Evolutionary conservation across 2,113 vertebrate genomes (phyloP).

Genomic region (Grammomys dolichurus): DNA sequence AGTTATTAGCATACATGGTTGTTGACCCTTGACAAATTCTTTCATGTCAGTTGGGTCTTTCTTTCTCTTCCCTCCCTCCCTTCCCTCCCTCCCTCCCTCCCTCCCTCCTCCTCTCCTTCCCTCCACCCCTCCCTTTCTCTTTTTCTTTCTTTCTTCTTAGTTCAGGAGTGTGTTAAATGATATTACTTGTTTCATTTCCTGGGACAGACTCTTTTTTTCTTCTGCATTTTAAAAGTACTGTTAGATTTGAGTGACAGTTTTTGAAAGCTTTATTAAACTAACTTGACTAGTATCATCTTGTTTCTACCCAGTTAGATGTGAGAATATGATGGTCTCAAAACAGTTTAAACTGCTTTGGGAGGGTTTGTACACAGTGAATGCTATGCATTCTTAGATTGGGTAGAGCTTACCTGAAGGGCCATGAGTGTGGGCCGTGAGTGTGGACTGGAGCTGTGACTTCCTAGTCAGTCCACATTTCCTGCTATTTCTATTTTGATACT

Average conservation of each 20-base stretch:
- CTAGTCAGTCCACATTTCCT: neutral
- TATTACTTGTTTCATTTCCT: neutral
- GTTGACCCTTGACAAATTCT: constrained; percentile 5
- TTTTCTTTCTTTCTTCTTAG: no score
- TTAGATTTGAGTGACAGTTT: constrained; percentile 10
- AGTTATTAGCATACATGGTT: neutral
- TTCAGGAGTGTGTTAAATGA: neutral
- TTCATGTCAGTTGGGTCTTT: neutral
- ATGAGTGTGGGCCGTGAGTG: neutral
- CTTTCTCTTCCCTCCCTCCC: neutral
- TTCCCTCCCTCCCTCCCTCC: fast-evolving
- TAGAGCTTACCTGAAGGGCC: neutral
- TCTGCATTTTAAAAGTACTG: constrained; percentile 31
- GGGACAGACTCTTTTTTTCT: neutral
- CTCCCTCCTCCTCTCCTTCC: no score
- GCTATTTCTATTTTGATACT: neutral
- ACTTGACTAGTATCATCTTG: neutral
- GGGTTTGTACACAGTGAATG: neutral
- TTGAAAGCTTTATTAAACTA: constrained; percentile 10
- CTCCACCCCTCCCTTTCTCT: no score
- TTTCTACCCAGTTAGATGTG: constrained; percentile 14
- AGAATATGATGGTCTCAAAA: neutral
- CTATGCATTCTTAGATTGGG: neutral
- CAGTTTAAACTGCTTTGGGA: neutral
- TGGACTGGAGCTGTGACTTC: neutral